Percentiles rank a stretch among this genome's conserved stretches.
Evolutionary conservation across 2,113 vertebrate genomes (phyloP).

Genomic region (Porphyrio hochstetteri): DNA sequence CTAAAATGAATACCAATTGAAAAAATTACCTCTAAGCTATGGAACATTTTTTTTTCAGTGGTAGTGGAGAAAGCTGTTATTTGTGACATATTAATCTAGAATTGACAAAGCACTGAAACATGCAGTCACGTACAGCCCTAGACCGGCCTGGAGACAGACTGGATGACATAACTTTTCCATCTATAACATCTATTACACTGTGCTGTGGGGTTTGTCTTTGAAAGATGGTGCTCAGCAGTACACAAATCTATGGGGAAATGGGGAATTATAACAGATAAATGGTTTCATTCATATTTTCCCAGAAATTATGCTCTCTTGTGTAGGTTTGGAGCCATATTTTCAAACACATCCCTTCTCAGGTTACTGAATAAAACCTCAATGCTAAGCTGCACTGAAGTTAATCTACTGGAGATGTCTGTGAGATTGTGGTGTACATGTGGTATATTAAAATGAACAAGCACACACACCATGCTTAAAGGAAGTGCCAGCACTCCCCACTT

Average conservation of each 20-base stretch:
- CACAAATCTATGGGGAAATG: constrained; percentile 25
- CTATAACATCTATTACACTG: constrained; percentile 26
- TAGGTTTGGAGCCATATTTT: constrained; percentile 26
- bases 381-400: neutral
- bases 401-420: neutral
- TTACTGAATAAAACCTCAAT: neutral
- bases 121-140: neutral
- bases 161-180: constrained; percentile 45
- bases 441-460: neutral
- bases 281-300: constrained; percentile 54
- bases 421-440: neutral
- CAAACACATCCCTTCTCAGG: neutral
- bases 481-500: neutral
- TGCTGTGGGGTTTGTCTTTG: constrained; percentile 37
- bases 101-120: constrained; percentile 48
- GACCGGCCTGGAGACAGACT: neutral
- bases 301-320: constrained; percentile 39
- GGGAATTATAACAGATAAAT: constrained; percentile 28
- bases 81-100: constrained; percentile 50
- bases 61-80: constrained; percentile 18
- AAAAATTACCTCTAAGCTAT: constrained; percentile 15
- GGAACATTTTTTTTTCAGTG: neutral
- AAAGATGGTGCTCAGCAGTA: constrained; percentile 33
- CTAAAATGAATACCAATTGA: neutral
- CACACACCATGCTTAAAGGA: neutral